Conservation (phyloP, 2,113 vertebrate genomes). For the Cyprinodon brontotheroides region DNA sequence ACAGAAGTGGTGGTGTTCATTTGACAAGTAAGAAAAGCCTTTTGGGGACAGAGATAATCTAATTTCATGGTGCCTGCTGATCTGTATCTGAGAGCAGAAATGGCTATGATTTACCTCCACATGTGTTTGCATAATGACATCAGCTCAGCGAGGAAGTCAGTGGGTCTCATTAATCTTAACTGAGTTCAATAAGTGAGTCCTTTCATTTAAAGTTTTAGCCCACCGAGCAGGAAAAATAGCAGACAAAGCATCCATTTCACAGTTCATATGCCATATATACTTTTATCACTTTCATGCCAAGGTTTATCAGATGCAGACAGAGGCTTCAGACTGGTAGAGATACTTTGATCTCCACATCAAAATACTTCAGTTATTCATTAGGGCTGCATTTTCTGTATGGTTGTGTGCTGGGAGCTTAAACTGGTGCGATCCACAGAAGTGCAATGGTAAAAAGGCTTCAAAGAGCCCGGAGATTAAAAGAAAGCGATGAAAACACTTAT, state of each 20-base stretch:
- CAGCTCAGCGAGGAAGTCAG: constrained; percentile 39
- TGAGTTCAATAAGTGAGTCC: constrained; percentile 46
- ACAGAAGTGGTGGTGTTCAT: constrained; percentile 21
- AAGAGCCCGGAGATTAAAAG: constrained; percentile 11
- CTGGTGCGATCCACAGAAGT: too few species aligned
- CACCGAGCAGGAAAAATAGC: constrained; percentile 43
- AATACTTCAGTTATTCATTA: constrained; percentile 19
- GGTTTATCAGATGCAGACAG: constrained; percentile 43
- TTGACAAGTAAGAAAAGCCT: constrained; percentile 5
- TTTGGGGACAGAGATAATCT: constrained; percentile 10
- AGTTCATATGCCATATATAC: constrained; percentile 52
- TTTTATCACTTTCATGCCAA: constrained; percentile 39
- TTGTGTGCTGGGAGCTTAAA: too few species aligned
- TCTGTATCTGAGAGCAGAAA: constrained; percentile 51
- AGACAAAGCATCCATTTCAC: constrained; percentile 66
- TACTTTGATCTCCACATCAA: constrained; percentile 44
- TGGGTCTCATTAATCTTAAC: constrained; percentile 48
- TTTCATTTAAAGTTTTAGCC: constrained; percentile 54
- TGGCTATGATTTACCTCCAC: constrained; percentile 44
- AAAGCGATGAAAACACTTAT: constrained; percentile 14
- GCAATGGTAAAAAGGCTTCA: too few species aligned
- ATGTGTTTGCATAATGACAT: constrained; percentile 39
- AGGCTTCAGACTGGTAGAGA: constrained; percentile 36
- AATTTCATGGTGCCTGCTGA: constrained; percentile 40
- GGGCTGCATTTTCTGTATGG: constrained; percentile 2